Evolutionary conservation across 2,797 vertebrate species (phyloP).

Genomic region (Apogon talboti): DNA sequence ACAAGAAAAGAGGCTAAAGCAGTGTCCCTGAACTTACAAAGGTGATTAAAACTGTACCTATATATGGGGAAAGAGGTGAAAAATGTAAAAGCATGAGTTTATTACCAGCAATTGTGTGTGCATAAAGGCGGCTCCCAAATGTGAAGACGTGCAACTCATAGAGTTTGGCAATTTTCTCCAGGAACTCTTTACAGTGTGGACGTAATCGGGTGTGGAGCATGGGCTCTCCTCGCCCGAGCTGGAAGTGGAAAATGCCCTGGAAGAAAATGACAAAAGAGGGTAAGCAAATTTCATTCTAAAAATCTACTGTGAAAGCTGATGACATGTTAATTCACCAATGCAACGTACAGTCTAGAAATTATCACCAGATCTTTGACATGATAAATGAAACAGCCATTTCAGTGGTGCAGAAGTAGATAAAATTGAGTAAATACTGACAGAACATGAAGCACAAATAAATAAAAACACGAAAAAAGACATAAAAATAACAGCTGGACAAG

Average conservation of each 20-base stretch:
- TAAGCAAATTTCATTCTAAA: neutral
- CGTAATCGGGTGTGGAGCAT: constrained; percentile 97
- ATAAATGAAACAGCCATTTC: too few species aligned
- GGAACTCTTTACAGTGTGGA: constrained; percentile 96
- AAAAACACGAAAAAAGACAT: too few species aligned
- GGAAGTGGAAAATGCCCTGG: constrained; percentile 98
- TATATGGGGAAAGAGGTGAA: neutral
- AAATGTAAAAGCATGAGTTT: neutral
- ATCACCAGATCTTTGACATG: neutral
- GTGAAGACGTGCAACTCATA: constrained; percentile 98
- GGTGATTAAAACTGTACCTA: too few species aligned
- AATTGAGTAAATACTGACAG: too few species aligned
- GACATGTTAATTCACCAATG: neutral
- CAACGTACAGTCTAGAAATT: neutral
- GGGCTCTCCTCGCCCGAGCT: constrained; percentile 94
- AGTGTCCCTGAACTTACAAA: neutral
- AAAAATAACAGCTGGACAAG: too few species aligned
- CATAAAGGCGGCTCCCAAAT: constrained; percentile 97
- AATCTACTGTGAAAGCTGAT: neutral
- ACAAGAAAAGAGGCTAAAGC: constrained; percentile 7
- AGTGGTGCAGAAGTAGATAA: too few species aligned
- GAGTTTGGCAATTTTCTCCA: constrained; percentile 96
- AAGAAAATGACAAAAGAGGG: neutral
- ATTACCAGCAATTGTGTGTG: constrained; percentile 97
- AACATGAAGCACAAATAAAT: too few species aligned